Evolutionary conservation across 2,113 vertebrate genomes (phyloP).

Genomic region (Perca flavescens): DNA sequence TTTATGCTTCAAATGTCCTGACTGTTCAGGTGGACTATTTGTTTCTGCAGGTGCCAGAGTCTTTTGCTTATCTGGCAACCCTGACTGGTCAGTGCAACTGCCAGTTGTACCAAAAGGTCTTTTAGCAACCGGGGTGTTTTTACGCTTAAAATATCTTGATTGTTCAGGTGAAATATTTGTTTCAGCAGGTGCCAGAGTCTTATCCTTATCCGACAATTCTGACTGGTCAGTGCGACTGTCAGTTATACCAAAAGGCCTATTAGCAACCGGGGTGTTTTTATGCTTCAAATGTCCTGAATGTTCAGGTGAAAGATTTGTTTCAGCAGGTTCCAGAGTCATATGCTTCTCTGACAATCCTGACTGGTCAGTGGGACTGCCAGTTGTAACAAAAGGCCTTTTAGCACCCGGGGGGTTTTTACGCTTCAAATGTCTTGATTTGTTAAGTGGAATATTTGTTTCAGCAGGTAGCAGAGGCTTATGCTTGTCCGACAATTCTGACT

Average conservation of each 20-base stretch:
- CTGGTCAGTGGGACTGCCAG: conserved; percentile 15
- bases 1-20: conserved; percentile 50
- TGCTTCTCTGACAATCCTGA: conserved; percentile 19
- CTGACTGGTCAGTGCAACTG: conserved; percentile 20
- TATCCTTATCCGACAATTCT: conserved; percentile 29
- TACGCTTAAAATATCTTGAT: conserved; percentile 44
- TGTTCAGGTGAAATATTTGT: conserved; percentile 30
- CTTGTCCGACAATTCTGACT: conserved; percentile 20
- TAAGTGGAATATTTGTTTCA: conserved; percentile 40
- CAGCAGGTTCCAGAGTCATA: conserved; percentile 29
- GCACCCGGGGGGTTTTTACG: conserved; percentile 40
- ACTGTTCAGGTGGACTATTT: conserved; percentile 26
- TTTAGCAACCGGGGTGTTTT: conserved; percentile 25
- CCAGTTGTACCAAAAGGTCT: conserved; percentile 5
- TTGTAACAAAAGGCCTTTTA: conserved; percentile 12
- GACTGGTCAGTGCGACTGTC: conserved; percentile 17
- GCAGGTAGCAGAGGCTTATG: conserved; percentile 20
- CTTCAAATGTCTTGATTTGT: conserved; percentile 43
- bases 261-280: conserved; percentile 38
- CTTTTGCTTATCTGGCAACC: conserved; percentile 32
- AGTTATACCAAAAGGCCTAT: conserved; percentile 3
- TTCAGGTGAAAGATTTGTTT: conserved; percentile 38
- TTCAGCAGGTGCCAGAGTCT: conserved; percentile 36
- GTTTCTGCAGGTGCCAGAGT: conserved; percentile 32
- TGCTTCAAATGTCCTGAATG: conserved; percentile 39